Evolutionary conservation across 2,113 vertebrate genomes (phyloP).

Genomic region (Nothobranchius kuhntae): DNA sequence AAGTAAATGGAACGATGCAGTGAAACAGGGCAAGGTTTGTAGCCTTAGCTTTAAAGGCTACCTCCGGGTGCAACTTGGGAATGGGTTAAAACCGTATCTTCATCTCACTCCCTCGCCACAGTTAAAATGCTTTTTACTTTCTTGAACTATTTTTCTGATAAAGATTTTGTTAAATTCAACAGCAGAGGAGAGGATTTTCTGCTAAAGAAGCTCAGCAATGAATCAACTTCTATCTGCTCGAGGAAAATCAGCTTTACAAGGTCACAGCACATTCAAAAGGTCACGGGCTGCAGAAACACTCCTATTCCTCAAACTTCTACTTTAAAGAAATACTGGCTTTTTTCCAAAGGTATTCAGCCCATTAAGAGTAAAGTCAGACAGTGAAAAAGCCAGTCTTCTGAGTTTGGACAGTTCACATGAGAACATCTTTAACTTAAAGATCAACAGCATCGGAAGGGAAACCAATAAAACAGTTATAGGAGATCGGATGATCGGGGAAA

Average conservation of each 20-base stretch:
- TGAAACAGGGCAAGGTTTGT: conserved; percentile 9
- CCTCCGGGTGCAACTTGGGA: conserved; percentile 19
- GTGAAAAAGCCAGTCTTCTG: conserved; percentile 40
- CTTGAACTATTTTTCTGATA: neutral
- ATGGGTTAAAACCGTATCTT: conserved; percentile 20
- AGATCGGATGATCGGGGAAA: conserved; percentile 56
- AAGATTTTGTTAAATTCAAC: neutral
- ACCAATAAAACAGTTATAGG: conserved; percentile 56
- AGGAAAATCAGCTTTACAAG: neutral
- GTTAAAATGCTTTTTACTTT: neutral
- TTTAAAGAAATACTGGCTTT: conserved; percentile 20
- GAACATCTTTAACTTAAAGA: conserved; percentile 49
- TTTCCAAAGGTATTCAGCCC: conserved; percentile 3
- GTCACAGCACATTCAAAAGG: neutral
- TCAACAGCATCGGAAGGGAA: conserved; percentile 61
- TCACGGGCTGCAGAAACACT: too few relatives aligned
- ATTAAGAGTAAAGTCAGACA: conserved; percentile 37
- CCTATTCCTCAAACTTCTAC: too few relatives aligned
- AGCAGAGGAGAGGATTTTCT: too few relatives aligned
- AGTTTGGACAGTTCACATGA: conserved; percentile 44
- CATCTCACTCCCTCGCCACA: conserved; percentile 1
- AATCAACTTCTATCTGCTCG: neutral
- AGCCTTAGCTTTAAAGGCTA: conserved; percentile 29
- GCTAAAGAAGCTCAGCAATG: neutral
- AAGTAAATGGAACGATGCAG: neutral